Conservation (phyloP, 2,888 invertebrate genomes). For the Sarcophaga subvicina region DNA sequence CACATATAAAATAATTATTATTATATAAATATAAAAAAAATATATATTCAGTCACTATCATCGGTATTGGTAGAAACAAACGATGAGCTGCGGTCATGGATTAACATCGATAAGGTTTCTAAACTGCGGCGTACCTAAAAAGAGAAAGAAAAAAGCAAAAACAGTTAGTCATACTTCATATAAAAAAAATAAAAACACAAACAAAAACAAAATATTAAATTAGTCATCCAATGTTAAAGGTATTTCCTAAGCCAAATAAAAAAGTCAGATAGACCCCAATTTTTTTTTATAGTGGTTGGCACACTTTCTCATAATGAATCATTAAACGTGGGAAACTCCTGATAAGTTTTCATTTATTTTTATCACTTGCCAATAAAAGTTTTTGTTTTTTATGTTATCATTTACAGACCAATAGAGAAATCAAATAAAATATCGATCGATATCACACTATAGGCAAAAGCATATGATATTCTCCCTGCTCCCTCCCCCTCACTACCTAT, state of each 20-base stretch:
- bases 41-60: constrained; percentile 77
- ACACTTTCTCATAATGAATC: neutral
- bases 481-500: too few relatives aligned
- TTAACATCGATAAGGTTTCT: constrained; percentile 89
- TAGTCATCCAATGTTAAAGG: neutral
- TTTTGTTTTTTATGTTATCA: too few relatives aligned
- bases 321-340: constrained; percentile 16
- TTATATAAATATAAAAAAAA: constrained; percentile 56
- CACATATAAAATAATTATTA: constrained; percentile 6
- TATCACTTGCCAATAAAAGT: neutral
- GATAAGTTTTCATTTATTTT: constrained; percentile 14
- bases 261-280: neutral
- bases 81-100: constrained; percentile 81
- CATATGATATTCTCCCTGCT: too few relatives aligned
- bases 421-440: too few relatives aligned
- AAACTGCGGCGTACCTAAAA: constrained; percentile 90
- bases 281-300: too few relatives aligned
- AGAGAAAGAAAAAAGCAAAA: constrained; percentile 35
- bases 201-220: constrained; percentile 10
- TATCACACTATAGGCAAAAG: too few relatives aligned
- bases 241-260: constrained; percentile 10
- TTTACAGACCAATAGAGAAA: too few relatives aligned
- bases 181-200: neutral
- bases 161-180: neutral
- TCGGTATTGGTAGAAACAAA: constrained; percentile 72